phyloP scores from a whole-genome alignment of 2,113 vertebrate species.

The Columbina picui region DNA sequence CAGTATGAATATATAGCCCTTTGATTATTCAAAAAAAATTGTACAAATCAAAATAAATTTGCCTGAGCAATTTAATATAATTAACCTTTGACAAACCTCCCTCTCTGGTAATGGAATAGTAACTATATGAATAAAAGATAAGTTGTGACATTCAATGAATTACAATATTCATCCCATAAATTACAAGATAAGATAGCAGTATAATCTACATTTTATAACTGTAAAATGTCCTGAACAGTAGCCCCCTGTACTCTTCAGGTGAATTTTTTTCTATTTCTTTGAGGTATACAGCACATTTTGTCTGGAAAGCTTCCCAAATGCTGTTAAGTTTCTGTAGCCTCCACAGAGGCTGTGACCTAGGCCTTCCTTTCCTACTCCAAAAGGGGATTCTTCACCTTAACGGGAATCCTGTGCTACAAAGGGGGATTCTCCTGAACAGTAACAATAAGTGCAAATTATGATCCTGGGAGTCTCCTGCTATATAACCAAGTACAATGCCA shows the following conservation, averaged over 20 bases:
- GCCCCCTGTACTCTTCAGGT: conserved; percentile 4
- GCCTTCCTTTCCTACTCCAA: not conserved
- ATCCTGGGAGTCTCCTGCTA: conserved; percentile 66
- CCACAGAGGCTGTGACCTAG: not conserved
- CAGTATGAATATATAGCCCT: conserved; percentile 73
- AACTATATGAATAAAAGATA: conserved; percentile 87
- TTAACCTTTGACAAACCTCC: conserved; percentile 85
- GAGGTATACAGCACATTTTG: rapidly evolving
- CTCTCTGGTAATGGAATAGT: conserved; percentile 80
- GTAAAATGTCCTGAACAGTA: conserved; percentile 62
- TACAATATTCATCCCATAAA: conserved; percentile 79
- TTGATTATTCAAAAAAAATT: conserved; percentile 80
- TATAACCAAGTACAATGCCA: conserved; percentile 61
- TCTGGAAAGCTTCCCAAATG: not conserved
- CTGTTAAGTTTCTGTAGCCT: not conserved
- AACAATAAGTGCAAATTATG: conserved; percentile 69
- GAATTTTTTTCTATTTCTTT: conserved; percentile 12
- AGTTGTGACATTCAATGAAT: conserved; percentile 81
- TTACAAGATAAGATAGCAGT: conserved; percentile 72
- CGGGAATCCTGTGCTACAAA: not conserved
- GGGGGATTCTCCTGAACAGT: conserved; percentile 21
- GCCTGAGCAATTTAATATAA: conserved; percentile 83
- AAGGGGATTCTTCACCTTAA: not conserved
- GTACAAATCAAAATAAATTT: conserved; percentile 85
- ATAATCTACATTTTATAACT: conserved; percentile 68